Evolutionary conservation across 2,797 vertebrate genomes (phyloP), one percentile per base, ranked within the genome.

Genomic region (Discoglossus pictus): DNA sequence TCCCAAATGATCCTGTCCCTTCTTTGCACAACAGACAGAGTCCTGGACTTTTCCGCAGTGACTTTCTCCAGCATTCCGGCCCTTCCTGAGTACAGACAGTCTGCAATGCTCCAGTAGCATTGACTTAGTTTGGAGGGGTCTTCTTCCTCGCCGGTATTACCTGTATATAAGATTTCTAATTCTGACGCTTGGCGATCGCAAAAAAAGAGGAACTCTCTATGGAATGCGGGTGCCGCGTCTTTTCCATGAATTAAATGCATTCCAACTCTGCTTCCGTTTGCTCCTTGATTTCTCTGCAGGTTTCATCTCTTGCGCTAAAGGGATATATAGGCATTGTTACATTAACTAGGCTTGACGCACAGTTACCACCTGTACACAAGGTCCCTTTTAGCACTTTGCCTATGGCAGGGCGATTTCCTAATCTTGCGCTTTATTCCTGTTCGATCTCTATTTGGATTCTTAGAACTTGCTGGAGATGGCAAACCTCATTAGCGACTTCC

Each of bases 101-200:
- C 56, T 12, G n/a, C 24, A 3, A 23, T 10, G 31, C 21, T 39
- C 20, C 24, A 39, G 11, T 9, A n/a, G 25, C 13, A 16, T n/a
- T 17, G 48, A 31, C 18, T 23, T 15, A 65, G 54, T 23, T 7
- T 6, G 61, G 23, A 13, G 23, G 0, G 47, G 74, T 31, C 59
- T 53, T 31, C 59, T 53, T 44, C 63, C 35, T 27, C 1, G 54
- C 63, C 65, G 46, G 51, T 3, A 1, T 36, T 11, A 2, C 74
- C 40, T 87, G 82, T 84, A 79, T 72, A 82, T 88, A 89, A 82
- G 76, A 78, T 74, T 1, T 61, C 13, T 70, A 36, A 69, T 67
- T 67, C 72, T 27, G 61, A 39, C 1, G 18, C 27, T 25, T 40
- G 18, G 43, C 43, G 31, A 39, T 55, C 43, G 42, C 31, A 40